Base-by-base conservation (phyloP, 2,797 vertebrate genomes). In the Micromesistius poutassou region DNA sequence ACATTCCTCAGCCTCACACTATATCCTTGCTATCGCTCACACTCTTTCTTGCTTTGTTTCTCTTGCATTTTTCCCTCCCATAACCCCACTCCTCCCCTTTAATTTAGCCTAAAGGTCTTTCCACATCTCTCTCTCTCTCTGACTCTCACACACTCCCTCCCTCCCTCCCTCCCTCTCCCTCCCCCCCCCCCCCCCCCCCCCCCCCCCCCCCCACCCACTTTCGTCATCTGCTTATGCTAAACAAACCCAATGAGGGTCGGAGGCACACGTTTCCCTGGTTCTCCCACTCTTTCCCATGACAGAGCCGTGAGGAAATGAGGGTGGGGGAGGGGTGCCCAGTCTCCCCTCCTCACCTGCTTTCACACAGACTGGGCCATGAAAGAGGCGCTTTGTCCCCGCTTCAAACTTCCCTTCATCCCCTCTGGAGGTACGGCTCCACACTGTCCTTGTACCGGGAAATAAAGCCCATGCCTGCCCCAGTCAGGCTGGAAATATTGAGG, bases 321-420 rank as follows among this genome's bases (percentile, higher is more conserved):
- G 22, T 2, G 79, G 79, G 77, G 79, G 76, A 7, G 75, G 25
- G 83, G 88, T 88, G 83, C 88, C 79, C 75, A 86, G 88, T 87
- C 83, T 89, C 76, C 80, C 62, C 62, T 28, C 85, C 87, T 91
- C 90, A 92, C 88, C 90, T 91, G 84, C 78, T 82, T 75, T 87
- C 25, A 25, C 76, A 16, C 33, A 85, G 82, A 77, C 55, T 0
- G 40, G 80, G 82, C 81, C 79, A 78, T 93, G 89, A 92, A 92
- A 92, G 91, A 86, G 79, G 36, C 68, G 82, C 91, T 87, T 92
- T 93, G 91, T 92, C 75, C 83, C 76, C 75, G 46, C 75, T 70
- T 25, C 28, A 68, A 28, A 25, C n/a, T 1, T 68, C 77, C 87
- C 88, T 90, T 90, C 89, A 86, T 90, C 86, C 74, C 81, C 90